Evolutionary conservation across 2,113 vertebrate genomes (phyloP).

Genomic region (Lampris incognitus): DNA sequence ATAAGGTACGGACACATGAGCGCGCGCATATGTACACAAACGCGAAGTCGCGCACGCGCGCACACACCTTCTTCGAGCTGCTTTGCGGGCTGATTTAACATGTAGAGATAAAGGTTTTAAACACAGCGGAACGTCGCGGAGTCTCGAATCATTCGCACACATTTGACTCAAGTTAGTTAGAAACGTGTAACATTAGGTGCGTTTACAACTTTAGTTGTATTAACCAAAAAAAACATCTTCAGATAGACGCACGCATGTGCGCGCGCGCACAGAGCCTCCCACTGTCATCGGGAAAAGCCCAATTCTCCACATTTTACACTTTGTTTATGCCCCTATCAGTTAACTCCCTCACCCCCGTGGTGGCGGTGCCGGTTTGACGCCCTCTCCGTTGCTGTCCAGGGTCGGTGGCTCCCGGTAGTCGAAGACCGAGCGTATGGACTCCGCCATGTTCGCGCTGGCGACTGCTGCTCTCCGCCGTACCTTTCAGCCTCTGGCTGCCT

Average conservation of each 20-base stretch:
- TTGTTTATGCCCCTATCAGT: constrained; percentile 5
- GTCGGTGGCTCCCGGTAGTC: constrained; percentile 80
- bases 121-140: constrained; percentile 1
- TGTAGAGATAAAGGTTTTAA: constrained; percentile 3
- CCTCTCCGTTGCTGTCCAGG: constrained; percentile 79
- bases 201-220: constrained; percentile 64
- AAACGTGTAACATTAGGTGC: constrained; percentile 21
- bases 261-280: constrained; percentile 57
- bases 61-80: constrained; percentile 54
- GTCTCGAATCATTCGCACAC: background rate
- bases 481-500: constrained; percentile 66
- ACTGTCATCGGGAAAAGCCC: constrained; percentile 59
- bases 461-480: constrained; percentile 54
- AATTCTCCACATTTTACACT: constrained; percentile 12
- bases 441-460: constrained; percentile 78
- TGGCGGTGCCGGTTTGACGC: constrained; percentile 66
- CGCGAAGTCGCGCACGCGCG: constrained; percentile 43
- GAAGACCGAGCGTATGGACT: constrained; percentile 78
- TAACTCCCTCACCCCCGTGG: constrained; percentile 79
- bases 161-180: background rate
- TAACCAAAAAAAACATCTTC: constrained; percentile 57
- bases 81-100: constrained; percentile 49
- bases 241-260: constrained; percentile 53
- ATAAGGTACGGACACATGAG: constrained; percentile 19
- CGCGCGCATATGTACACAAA: constrained; percentile 32